phyloP scores from a whole-genome alignment of 2,113 vertebrate species.

The Chamaetylas fuelleborni region DNA sequence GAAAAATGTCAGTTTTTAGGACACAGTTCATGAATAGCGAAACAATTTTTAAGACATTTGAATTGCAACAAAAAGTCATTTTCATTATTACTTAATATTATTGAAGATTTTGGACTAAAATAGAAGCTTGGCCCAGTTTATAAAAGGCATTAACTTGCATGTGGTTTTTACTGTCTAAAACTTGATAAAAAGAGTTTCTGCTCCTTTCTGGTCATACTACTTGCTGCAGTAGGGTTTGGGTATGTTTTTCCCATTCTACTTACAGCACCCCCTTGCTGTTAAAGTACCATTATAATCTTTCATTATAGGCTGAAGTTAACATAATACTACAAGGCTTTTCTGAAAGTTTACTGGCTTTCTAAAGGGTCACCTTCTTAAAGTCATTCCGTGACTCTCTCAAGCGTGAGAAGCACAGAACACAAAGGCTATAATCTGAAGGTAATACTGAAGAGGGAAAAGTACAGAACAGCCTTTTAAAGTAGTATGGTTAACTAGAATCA shows the following conservation, averaged over 20 bases:
- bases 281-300: not conserved
- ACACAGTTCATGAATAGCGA: not conserved
- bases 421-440: constrained; percentile 12
- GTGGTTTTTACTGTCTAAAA: not conserved
- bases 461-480: not conserved
- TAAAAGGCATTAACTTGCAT: not conserved
- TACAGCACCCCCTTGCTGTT: not conserved
- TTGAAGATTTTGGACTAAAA: not conserved
- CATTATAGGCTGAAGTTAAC: not conserved
- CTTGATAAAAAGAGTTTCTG: not conserved
- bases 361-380: constrained; percentile 50
- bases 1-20: not conserved
- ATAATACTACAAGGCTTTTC: not conserved
- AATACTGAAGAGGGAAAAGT: not conserved
- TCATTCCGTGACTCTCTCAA: constrained; percentile 8
- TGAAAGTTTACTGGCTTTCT: not conserved
- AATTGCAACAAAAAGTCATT: not conserved
- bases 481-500: not conserved
- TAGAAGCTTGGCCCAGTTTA: not conserved
- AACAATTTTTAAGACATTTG: not conserved
- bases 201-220: not conserved
- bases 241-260: not conserved
- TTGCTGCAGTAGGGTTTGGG: not conserved
- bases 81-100: not conserved
- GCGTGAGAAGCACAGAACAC: not conserved